Evolutionary conservation across 2,113 vertebrate genomes (phyloP).

Genomic region (Tachycineta bicolor): DNA sequence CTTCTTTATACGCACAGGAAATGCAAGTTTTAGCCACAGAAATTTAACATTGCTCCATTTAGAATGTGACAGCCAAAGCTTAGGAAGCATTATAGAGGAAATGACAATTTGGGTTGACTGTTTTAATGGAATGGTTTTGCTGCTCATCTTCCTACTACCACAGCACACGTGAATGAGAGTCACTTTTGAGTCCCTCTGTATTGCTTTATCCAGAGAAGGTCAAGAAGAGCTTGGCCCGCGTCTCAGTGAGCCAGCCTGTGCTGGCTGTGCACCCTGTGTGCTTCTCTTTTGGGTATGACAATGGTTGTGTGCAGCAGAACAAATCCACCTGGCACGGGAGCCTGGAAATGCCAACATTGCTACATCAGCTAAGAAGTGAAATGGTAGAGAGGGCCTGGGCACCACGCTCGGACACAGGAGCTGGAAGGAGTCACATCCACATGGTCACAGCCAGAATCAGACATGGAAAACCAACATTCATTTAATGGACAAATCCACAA

Average conservation of each 20-base stretch:
- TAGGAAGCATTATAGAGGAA: background rate
- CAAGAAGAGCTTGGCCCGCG: background rate
- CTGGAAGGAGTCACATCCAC: background rate
- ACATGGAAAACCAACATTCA: constrained; percentile 61
- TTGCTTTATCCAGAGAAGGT: background rate
- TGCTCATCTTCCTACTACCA: background rate
- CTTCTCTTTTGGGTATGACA: background rate
- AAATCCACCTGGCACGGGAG: background rate
- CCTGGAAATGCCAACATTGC: background rate
- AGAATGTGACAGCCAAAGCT: background rate
- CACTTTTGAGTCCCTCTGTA: background rate
- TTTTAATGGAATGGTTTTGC: background rate
- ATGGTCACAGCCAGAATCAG: background rate
- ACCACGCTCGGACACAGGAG: background rate
- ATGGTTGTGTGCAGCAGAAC: background rate
- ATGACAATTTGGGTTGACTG: background rate
- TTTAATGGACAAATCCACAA: constrained; percentile 94
- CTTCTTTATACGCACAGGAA: constrained; percentile 8
- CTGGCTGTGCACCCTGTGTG: background rate
- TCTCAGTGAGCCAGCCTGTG: constrained; percentile 7
- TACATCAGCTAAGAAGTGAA: background rate
- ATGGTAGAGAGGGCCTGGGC: constrained; percentile 13
- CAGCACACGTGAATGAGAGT: background rate
- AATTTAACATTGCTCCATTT: background rate
- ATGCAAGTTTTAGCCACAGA: background rate